Conservation (phyloP, 2,113 vertebrate species). For the Psittacara wagleri region DNA sequence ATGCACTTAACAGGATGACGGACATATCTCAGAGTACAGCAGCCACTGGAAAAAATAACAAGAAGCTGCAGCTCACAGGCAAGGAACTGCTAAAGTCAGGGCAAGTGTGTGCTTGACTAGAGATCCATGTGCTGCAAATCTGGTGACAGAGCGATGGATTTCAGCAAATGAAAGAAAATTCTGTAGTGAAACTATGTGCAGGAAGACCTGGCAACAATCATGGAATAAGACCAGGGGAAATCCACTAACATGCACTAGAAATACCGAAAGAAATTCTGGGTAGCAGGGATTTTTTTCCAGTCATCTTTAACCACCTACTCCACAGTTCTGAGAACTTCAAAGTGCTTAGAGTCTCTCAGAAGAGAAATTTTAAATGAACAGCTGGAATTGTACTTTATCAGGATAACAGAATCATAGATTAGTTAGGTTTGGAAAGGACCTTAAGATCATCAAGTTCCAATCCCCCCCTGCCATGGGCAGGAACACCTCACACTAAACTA, state of each 20-base stretch:
- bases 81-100: conserved; percentile 28
- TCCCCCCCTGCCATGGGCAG: too few relatives aligned
- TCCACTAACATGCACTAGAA: not conserved
- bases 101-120: conserved; percentile 40
- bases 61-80: conserved; percentile 52
- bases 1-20: conserved; percentile 49
- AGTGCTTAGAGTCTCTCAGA: not conserved
- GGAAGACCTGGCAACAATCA: not conserved
- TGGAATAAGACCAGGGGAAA: not conserved
- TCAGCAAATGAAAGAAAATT: conserved; percentile 1
- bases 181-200: not conserved
- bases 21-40: conserved; percentile 51
- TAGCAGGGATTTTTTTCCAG: not conserved
- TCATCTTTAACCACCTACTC: not conserved
- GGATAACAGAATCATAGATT: not conserved
- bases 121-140: conserved; percentile 42
- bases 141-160: conserved; percentile 29
- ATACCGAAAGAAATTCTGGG: not conserved
- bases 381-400: not conserved
- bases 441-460: too few relatives aligned
- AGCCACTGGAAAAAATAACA: conserved; percentile 50
- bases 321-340: not conserved
- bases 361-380: not conserved
- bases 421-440: too few relatives aligned
- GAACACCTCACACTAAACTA: too few relatives aligned